Evolutionary conservation across 2,888 invertebrate species (phyloP).

Genomic region (Eilema caniola): DNA sequence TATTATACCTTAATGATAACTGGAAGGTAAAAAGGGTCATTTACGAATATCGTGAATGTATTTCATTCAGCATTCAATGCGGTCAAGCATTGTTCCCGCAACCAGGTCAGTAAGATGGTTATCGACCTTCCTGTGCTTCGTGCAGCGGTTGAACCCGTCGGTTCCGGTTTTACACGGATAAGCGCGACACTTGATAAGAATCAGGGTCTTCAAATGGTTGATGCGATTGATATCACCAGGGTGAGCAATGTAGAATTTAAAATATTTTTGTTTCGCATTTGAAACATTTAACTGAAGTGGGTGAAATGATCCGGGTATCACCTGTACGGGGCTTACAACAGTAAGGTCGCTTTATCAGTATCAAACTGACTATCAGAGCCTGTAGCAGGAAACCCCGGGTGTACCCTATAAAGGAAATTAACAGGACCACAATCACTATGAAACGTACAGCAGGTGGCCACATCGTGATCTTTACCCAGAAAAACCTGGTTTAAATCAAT

Average conservation of each 20-base stretch:
- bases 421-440: no score
- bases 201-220: not conserved
- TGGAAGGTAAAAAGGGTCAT: not conserved
- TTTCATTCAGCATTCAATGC: not conserved
- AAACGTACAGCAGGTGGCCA: no score
- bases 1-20: not conserved
- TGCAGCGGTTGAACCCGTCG: not conserved
- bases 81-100: not conserved
- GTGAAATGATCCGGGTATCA: not conserved
- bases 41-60: not conserved
- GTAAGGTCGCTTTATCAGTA: no score
- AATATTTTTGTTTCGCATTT: not conserved
- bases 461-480: no score
- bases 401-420: no score
- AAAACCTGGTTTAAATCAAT: no score
- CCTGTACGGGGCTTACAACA: no score
- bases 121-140: not conserved
- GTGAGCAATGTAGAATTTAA: not conserved
- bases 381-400: no score
- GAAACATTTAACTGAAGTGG: not conserved
- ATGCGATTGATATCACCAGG: not conserved
- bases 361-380: no score
- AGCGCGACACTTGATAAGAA: not conserved
- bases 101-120: conserved; percentile 2
- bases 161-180: conserved; percentile 1